Conservation (phyloP, 2,797 vertebrate genomes). For the Labeo calbasu region DNA sequence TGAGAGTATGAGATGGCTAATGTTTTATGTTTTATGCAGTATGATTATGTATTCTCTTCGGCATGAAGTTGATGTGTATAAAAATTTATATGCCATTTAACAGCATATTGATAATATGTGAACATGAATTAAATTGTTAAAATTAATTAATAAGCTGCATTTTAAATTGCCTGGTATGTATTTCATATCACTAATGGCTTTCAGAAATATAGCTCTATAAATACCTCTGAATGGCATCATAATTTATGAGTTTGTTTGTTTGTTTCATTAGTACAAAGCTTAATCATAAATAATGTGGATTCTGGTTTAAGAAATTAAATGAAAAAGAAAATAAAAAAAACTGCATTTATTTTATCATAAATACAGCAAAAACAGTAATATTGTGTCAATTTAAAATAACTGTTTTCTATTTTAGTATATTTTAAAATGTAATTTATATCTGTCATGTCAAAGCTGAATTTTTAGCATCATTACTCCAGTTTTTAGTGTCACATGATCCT, state of each 20-base stretch:
- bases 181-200: slow-evolving; percentile 17
- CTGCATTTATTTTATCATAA: neutral
- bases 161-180: neutral
- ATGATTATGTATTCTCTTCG: neutral
- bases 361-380: neutral
- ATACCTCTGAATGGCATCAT: neutral
- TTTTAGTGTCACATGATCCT: neutral
- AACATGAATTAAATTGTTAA: neutral
- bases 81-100: neutral
- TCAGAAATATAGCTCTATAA: neutral
- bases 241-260: slow-evolving; percentile 11
- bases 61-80: neutral
- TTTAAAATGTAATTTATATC: neutral
- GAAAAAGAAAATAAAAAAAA: neutral
- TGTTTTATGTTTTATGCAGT: neutral
- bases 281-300: neutral
- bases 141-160: neutral
- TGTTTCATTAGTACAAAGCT: neutral
- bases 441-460: neutral
- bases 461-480: neutral
- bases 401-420: neutral
- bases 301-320: neutral
- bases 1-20: slow-evolving; percentile 27
- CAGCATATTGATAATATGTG: neutral
- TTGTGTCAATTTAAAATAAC: neutral